Evolutionary conservation across 2,888 invertebrate species (phyloP), one percentile per base, ranked within the genome.

Genomic region (Pantelozetes paolii): DNA sequence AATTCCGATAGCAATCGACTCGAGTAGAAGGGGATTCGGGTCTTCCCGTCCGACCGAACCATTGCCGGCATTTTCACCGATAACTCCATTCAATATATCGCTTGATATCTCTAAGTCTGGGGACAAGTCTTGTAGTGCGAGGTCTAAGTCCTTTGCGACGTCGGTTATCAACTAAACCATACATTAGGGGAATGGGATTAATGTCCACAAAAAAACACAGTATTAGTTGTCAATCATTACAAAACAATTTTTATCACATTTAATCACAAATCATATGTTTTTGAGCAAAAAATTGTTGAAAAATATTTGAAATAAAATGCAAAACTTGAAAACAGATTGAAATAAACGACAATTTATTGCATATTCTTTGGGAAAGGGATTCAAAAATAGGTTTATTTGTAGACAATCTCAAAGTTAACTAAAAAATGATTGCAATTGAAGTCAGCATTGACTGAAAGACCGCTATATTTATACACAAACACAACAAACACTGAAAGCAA

Each of bases 91-190:
- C 20, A 8, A 26, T 15, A 69, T 42, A 26, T 69, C 40, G 3
- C 36, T 36, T 54, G 67, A 73, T 20, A 73, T 73, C 20, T 73
- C 73, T 30, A 45, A 28, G 78, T 90, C 77, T 74, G 77, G 88
- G 81, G 90, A 90, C 76, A 92, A 85, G 82, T 92, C 91, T 80
- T 88, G 89, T 80, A 92, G 86, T 90, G 91, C 90, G 79, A 89
- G 89, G 84, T 92, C 92, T 84, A 92, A 85, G 84, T 92, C 92
- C 80, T 88, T 88, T 76, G 92, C 92, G 80, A 92, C 81, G 75
- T 79, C 80, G 76, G 79, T 81, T 77, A 81, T 79, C 79, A 81
- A 79, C 81, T 81, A 79, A 72, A 79, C 79, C 23, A 70, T 72
- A 54, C 59, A 75, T 76, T 75, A 72, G 42, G 23, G 45, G 50